A percentile compares a stretch with the other conserved stretches of the same genome.
Evolutionary conservation across 2,888 invertebrate genomes (phyloP).

Genomic region (Drosophila mulleri): DNA sequence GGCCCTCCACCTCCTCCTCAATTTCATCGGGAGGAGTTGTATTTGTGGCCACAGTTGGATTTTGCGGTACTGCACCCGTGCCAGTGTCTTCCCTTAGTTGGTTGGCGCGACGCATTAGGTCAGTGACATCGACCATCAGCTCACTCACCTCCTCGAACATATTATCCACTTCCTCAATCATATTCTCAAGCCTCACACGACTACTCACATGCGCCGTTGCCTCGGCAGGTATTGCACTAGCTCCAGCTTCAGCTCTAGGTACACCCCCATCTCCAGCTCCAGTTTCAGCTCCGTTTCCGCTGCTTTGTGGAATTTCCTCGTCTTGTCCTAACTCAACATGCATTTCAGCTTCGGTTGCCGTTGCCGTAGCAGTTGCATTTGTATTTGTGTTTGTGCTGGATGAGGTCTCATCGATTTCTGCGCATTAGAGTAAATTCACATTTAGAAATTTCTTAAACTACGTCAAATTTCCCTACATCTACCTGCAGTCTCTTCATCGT

Average conservation of each 20-base stretch:
- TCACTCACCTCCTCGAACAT: conserved; percentile 50
- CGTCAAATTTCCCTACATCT: too few relatives aligned
- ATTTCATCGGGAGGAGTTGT: conserved; percentile 4
- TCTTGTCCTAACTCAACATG: conserved; percentile 9
- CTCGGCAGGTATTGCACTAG: conserved; percentile 23
- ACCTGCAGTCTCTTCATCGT: conserved; percentile 68
- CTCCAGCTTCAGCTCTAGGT: conserved; percentile 1
- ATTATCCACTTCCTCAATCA: conserved; percentile 48
- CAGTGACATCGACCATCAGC: conserved; percentile 46
- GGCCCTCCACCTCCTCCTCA: not conserved
- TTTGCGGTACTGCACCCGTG: not conserved
- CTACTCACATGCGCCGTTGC: conserved; percentile 25
- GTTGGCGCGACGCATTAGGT: conserved; percentile 43
- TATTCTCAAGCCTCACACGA: conserved; percentile 39
- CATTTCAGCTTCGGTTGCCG: conserved; percentile 23
- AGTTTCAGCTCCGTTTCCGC: not conserved
- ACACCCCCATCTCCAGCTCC: not conserved
- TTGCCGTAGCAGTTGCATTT: not conserved
- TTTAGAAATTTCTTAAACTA: not conserved
- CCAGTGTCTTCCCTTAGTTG: conserved; percentile 25
- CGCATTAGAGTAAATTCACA: conserved; percentile 15
- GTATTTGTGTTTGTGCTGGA: conserved; percentile 9
- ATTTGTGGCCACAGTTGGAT: not conserved
- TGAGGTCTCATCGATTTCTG: conserved; percentile 56
- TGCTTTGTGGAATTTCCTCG: not conserved